Evolutionary conservation across 2,888 invertebrate genomes (phyloP).

Genomic region (Melieria omissa): DNA sequence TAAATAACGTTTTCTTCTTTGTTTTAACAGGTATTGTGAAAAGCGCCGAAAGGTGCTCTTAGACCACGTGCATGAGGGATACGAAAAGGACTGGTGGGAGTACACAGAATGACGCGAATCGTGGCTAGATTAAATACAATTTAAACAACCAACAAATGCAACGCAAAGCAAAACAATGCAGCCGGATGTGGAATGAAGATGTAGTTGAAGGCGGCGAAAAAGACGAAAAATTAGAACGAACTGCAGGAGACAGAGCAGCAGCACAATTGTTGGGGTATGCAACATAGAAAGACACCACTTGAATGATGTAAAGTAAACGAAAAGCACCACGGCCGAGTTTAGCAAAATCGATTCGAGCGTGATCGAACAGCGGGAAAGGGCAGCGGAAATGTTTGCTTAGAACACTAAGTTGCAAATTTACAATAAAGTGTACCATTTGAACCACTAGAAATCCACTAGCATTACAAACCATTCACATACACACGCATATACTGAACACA

Average conservation of each 20-base stretch:
- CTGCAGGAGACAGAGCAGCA: neutral
- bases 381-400: neutral
- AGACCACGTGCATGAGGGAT: constrained; percentile 98
- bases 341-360: too few relatives aligned
- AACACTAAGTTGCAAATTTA: constrained; percentile 23
- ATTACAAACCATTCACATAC: too few relatives aligned
- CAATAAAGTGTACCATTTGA: constrained; percentile 10
- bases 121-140: constrained; percentile 52
- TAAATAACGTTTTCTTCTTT: constrained; percentile 15
- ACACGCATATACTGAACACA: neutral
- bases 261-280: neutral
- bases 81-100: constrained; percentile 98
- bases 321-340: neutral
- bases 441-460: neutral
- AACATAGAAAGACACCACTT: too few relatives aligned
- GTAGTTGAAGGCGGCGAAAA: neutral
- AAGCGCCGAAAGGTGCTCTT: constrained; percentile 93
- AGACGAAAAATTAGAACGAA: neutral
- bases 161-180: neutral
- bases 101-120: constrained; percentile 79
- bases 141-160: neutral
- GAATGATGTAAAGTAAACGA: neutral
- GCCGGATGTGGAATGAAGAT: neutral
- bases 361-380: neutral
- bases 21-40: constrained; percentile 90